A percentile compares a stretch with the other conserved stretches of the same genome.
These are phyloP conservation scores for Cinara cedri DNA, from an alignment of 2,888 invertebrate genomes.

Conservation along the genomic window DNA sequence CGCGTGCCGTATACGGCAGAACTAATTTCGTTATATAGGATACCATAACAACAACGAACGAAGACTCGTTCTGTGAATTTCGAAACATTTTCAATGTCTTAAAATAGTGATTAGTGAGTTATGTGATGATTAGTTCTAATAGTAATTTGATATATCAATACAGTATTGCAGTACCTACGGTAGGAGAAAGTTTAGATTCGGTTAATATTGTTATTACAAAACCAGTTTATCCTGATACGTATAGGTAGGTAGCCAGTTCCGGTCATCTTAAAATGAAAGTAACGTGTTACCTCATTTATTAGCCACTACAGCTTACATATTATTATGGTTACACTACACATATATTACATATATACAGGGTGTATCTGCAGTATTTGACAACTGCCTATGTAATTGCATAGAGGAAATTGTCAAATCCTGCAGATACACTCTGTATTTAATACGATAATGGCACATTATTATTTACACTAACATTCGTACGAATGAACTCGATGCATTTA, in stretches of 20 bases:
- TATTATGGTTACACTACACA: no score
- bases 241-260: slow-evolving; percentile 36
- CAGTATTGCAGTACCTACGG: not conserved
- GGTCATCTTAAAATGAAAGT: slow-evolving; percentile 56
- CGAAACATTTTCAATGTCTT: slow-evolving; percentile 17
- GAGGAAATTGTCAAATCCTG: no score
- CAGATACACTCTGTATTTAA: no score
- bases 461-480: no score
- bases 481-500: no score
- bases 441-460: no score
- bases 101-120: slow-evolving; percentile 29
- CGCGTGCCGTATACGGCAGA: not conserved
- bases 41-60: not conserved
- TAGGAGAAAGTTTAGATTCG: slow-evolving; percentile 46
- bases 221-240: slow-evolving; percentile 49
- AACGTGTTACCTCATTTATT: slow-evolving; percentile 46
- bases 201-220: slow-evolving; percentile 46
- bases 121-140: slow-evolving; percentile 31
- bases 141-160: slow-evolving; percentile 20
- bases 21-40: slow-evolving; percentile 38
- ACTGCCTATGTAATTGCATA: no score
- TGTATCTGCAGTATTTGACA: no score
- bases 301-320: not conserved
- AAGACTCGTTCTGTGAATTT: not conserved
- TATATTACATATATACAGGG: not conserved